Evolutionary conservation across 2,888 invertebrate species (phyloP).

Genomic region (Drosophila recens): DNA sequence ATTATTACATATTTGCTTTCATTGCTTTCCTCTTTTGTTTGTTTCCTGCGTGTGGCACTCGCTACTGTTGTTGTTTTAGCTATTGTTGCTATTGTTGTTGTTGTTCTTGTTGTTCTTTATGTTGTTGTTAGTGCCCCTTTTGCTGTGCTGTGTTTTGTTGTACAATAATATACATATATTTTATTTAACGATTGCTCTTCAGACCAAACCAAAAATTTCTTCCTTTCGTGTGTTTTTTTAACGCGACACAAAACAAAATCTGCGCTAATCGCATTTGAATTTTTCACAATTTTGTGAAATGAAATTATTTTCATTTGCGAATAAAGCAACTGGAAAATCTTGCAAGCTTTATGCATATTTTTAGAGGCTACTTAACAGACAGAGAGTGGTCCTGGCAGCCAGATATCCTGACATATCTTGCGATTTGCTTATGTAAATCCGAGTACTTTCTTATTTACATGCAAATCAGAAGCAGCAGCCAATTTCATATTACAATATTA

Average conservation of each 20-base stretch:
- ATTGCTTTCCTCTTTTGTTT: conserved; percentile 55
- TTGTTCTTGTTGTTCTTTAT: conserved; percentile 6
- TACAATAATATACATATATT: conserved; percentile 25
- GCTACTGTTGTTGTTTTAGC: conserved; percentile 16
- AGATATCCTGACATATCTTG: conserved; percentile 2
- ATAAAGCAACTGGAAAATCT: conserved; percentile 39
- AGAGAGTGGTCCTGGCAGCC: conserved; percentile 24
- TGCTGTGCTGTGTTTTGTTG: conserved; percentile 10
- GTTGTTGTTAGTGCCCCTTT: conserved; percentile 25
- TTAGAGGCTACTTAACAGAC: conserved; percentile 18
- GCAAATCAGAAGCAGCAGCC: conserved; percentile 51
- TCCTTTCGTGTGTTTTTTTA: conserved; percentile 3
- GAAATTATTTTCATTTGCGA: conserved; percentile 31
- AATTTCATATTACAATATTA: conserved; percentile 25
- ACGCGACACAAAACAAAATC: conserved; percentile 53
- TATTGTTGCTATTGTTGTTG: conserved; percentile 4
- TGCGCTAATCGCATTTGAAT: conserved; percentile 72
- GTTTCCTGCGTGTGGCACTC: conserved; percentile 23
- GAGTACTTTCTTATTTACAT: conserved; percentile 62
- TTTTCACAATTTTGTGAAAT: conserved; percentile 40
- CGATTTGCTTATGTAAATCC: conserved; percentile 48
- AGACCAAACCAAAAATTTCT: conserved; percentile 15
- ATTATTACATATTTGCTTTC: conserved; percentile 64
- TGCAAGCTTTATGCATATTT: conserved; percentile 14
- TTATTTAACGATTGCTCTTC: conserved; percentile 37